Evolutionary conservation across 2,888 invertebrate species (phyloP).

Genomic region (Mycalesis mineus): DNA sequence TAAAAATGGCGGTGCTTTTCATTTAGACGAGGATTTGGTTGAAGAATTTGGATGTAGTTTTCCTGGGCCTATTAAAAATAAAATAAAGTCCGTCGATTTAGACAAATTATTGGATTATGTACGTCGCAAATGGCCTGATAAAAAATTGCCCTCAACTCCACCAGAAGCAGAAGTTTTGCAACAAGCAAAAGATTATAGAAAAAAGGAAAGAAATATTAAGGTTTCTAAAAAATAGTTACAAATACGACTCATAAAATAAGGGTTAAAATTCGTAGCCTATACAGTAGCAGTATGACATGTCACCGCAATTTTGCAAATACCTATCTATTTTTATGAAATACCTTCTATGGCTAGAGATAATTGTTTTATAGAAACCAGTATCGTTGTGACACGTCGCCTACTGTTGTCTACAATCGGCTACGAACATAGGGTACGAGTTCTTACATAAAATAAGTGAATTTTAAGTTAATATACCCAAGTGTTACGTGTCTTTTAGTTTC

Average conservation of each 20-base stretch:
- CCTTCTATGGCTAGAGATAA: too few species aligned
- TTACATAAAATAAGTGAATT: too few species aligned
- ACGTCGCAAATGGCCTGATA: constrained; percentile 48
- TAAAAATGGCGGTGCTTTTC: constrained; percentile 28
- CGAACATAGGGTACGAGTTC: too few species aligned
- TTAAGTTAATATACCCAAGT: not conserved
- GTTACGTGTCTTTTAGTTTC: constrained; percentile 8
- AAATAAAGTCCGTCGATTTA: constrained; percentile 37
- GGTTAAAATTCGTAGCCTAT: too few species aligned
- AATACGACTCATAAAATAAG: too few species aligned
- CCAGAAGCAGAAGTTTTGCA: not conserved
- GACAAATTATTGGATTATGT: constrained; percentile 42
- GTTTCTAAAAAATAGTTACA: not conserved
- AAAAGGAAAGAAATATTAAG: not conserved
- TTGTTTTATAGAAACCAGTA: too few species aligned
- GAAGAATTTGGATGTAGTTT: constrained; percentile 37
- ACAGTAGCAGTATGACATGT: too few species aligned
- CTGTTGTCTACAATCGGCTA: too few species aligned
- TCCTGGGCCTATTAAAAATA: constrained; percentile 38
- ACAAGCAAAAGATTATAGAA: constrained; percentile 25
- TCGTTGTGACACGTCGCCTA: too few species aligned
- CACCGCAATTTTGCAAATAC: too few species aligned
- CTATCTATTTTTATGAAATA: too few species aligned
- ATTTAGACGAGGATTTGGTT: constrained; percentile 40
- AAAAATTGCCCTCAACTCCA: constrained; percentile 43